A percentile compares a stretch with the other conserved stretches of the same genome.
phyloP scores from a whole-genome alignment of 2,797 vertebrate species.

The Helarctos malayanus region DNA sequence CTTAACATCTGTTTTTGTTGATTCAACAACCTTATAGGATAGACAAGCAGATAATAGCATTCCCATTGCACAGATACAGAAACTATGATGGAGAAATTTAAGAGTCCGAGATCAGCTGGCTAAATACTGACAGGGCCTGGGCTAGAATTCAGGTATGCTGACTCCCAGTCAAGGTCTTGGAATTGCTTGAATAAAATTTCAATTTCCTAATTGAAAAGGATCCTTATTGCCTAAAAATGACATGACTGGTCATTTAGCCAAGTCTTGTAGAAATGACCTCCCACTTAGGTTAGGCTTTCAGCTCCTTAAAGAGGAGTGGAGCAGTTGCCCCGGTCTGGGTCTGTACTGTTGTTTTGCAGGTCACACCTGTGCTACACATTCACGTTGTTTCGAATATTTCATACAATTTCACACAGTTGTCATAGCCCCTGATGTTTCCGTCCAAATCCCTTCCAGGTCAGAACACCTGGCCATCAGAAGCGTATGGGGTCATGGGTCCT shows the following conservation, averaged over 20 bases:
- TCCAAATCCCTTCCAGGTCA: background rate
- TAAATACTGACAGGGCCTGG: background rate
- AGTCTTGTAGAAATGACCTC: background rate
- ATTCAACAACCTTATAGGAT: background rate
- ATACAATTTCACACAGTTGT: background rate
- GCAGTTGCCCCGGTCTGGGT: too few species aligned
- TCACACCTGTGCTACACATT: background rate
- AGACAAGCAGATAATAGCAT: background rate
- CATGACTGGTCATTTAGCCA: background rate
- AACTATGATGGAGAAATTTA: background rate
- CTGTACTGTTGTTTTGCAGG: background rate
- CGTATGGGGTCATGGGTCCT: background rate
- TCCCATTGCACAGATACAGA: background rate
- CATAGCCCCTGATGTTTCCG: background rate
- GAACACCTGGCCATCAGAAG: background rate
- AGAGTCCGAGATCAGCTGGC: background rate
- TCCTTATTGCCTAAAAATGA: background rate
- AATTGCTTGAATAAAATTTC: conserved; percentile 30
- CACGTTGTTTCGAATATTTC: background rate
- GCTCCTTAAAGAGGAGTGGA: too few species aligned
- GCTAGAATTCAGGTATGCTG: background rate
- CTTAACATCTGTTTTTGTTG: background rate
- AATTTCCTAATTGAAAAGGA: conserved; percentile 10
- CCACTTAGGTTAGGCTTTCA: background rate
- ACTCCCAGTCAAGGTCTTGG: background rate